Base-by-base conservation (phyloP, 2,888 invertebrate genomes). In the Morpho helenor region DNA sequence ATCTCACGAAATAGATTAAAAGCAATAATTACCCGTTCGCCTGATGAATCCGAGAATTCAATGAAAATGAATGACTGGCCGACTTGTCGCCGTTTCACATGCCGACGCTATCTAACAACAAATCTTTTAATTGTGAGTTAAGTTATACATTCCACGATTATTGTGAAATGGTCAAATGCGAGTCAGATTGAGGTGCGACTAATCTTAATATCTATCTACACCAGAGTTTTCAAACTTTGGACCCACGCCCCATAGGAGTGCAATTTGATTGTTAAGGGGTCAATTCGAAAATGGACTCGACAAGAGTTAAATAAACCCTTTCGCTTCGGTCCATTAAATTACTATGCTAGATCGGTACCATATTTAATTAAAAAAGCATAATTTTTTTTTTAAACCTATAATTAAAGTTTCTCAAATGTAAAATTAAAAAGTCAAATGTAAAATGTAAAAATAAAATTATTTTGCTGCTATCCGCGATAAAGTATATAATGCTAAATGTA, bases 71-170 rank as follows among this genome's bases (percentile, higher is more conserved):
- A 57, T 62, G 58, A 60, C 51, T 50, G 9, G 45, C 31, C 56
- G 56, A 31, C 44, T 52, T 47, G 47, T 40, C 40, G 39, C 52
- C 43, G 42, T 40, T 61, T 62, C 64, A 54, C 64, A 60, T 49
- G 55, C 56, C 50, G 49, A 59, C 46, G 52, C 47, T 57, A 61
- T 58, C 51, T 31, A 8, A 62, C 58, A 58, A 60, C 53, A 48
- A 49, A 62, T 64, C 62, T 59, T 45, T 46, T 62, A 60, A 64
- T 60, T 62, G 56, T 55, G 46, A 58, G 52, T 56, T 44, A 53
- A 60, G 60, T 64, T 57, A 57, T 44, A 52, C 52, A 52, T 52
- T 52, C 16, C 53, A 46, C 45, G 50, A 7, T 46, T 10, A 22
- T 49, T 50, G 46, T 53, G 46, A 53, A 45, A 48, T 48, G 44